Conservation (phyloP, 1,140 invertebrate species). For the Zelostemma sp. region DNA sequence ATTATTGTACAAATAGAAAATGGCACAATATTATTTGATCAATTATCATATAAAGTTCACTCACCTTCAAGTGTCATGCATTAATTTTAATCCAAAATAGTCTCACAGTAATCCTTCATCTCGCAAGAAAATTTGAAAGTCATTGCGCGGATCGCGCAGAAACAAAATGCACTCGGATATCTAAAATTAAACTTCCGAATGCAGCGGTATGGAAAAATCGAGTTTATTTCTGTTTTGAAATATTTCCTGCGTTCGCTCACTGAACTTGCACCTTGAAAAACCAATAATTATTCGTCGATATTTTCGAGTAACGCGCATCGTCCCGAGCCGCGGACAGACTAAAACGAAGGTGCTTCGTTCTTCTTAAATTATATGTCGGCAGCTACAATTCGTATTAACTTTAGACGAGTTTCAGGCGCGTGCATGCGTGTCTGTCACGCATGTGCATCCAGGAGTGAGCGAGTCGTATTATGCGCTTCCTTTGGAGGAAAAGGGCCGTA, state of each 20-base stretch:
- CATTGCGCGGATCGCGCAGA: not conserved
- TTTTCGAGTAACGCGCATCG: constrained; percentile 9
- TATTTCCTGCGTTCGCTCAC: not conserved
- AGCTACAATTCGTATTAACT: constrained; percentile 48
- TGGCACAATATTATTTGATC: too few species aligned
- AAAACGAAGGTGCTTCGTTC: constrained; percentile 24
- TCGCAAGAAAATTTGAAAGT: not conserved
- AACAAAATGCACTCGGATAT: not conserved
- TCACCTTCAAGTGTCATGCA: too few species aligned
- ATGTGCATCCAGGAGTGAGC: constrained; percentile 62
- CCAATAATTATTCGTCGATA: not conserved
- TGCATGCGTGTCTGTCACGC: constrained; percentile 64
- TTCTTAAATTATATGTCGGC: constrained; percentile 16
- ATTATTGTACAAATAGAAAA: too few species aligned
- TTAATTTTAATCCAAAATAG: too few species aligned
- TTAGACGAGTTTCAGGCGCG: constrained; percentile 52
- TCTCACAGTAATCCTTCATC: too few species aligned
- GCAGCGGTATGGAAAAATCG: not conserved
- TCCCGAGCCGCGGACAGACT: constrained; percentile 25
- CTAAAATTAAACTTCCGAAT: not conserved
- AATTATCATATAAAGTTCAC: too few species aligned
- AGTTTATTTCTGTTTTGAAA: not conserved
- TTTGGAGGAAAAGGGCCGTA: constrained; percentile 24
- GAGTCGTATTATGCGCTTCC: constrained; percentile 44
- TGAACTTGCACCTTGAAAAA: not conserved